Percentiles rank a stretch among this genome's conserved stretches.
Conservation (phyloP, 1,140 invertebrate genomes). For the Drosophila sp. region DNA sequence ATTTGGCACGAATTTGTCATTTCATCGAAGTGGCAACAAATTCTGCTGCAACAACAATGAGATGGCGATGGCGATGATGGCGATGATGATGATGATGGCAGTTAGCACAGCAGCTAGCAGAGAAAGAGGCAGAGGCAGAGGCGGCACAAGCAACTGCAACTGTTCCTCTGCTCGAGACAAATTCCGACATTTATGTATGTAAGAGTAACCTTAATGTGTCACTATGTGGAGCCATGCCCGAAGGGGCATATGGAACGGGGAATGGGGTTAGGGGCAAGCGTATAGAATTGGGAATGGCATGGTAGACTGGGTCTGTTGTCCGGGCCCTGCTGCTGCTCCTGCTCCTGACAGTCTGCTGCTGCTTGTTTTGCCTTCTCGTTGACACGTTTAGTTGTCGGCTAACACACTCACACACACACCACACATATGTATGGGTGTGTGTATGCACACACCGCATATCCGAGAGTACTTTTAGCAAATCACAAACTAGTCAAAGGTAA, state of each 20-base stretch:
- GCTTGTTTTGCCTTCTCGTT: slow-evolving; percentile 61
- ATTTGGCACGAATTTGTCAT: slow-evolving; percentile 76
- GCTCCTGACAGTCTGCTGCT: slow-evolving; percentile 57
- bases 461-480: slow-evolving; percentile 58
- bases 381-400: slow-evolving; percentile 74
- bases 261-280: background rate
- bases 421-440: background rate
- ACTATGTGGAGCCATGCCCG: slow-evolving; percentile 44
- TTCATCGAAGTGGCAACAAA: slow-evolving; percentile 72
- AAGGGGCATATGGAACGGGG: background rate
- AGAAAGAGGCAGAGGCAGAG: slow-evolving; percentile 37
- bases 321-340: slow-evolving; percentile 28
- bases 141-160: slow-evolving; percentile 30
- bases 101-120: background rate
- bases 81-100: background rate
- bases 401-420: slow-evolving; percentile 39
- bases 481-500: slow-evolving; percentile 72
- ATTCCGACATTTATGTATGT: slow-evolving; percentile 52
- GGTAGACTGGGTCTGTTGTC: slow-evolving; percentile 22
- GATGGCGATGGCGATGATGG: slow-evolving; percentile 5
- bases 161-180: slow-evolving; percentile 12
- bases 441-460: slow-evolving; percentile 13
- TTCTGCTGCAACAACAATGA: slow-evolving; percentile 58
- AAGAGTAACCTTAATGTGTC: slow-evolving; percentile 71
- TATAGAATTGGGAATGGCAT: background rate